Conservation (phyloP, 2,888 invertebrate species). For the Opisthograptis luteolata region DNA sequence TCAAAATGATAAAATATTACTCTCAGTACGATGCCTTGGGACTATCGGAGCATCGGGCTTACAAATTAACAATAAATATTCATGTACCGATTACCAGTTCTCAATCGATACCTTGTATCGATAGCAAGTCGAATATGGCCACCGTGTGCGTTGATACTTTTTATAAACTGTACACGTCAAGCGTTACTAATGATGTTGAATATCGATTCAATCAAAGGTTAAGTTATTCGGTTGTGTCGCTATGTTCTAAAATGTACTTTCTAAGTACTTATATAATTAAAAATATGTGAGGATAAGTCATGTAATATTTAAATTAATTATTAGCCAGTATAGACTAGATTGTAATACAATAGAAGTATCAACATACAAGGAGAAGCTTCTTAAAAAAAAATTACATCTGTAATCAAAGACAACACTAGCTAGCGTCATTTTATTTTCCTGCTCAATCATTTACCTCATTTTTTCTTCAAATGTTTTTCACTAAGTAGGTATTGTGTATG, state of each 20-base stretch:
- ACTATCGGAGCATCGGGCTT: conserved; percentile 65
- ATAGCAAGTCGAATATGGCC: conserved; percentile 39
- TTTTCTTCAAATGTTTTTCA: too few relatives aligned
- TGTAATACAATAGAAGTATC: too few relatives aligned
- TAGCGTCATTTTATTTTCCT: too few relatives aligned
- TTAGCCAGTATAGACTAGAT: too few relatives aligned
- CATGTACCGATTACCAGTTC: conserved; percentile 63
- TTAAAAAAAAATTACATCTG: too few relatives aligned
- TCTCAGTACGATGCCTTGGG: conserved; percentile 62
- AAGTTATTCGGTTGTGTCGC: conserved; percentile 14
- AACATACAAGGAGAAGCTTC: too few relatives aligned
- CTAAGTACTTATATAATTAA: not conserved
- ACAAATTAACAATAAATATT: conserved; percentile 82
- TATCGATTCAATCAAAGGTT: conserved; percentile 32
- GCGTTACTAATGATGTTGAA: conserved; percentile 41
- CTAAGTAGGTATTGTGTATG: too few relatives aligned
- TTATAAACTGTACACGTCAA: conserved; percentile 44
- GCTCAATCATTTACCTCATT: too few relatives aligned
- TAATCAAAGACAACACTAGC: too few relatives aligned
- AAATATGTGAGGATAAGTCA: too few relatives aligned
- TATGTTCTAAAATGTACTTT: not conserved
- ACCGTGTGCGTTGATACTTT: conserved; percentile 50
- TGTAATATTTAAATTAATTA: too few relatives aligned
- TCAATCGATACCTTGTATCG: conserved; percentile 47
- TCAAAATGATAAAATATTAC: conserved; percentile 69